Percentiles rank a stretch among this genome's conserved stretches.
phyloP scores from a whole-genome alignment of 2,113 vertebrate genomes.

The Amazona vittata region DNA sequence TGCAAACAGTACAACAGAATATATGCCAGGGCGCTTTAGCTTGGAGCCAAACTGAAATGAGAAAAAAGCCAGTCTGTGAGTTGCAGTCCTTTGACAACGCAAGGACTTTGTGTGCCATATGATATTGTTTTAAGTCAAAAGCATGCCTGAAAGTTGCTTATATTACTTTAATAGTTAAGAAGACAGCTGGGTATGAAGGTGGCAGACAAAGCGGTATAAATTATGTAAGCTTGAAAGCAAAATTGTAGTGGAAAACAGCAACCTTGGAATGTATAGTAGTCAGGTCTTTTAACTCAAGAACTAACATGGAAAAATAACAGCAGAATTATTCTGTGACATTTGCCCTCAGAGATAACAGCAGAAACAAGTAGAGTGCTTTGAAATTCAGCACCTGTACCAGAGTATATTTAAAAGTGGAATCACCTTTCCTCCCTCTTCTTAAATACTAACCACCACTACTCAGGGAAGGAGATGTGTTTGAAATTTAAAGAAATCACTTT shows the following conservation, averaged over 20 bases:
- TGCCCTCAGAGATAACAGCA: not conserved
- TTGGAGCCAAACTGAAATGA: slow-evolving; percentile 40
- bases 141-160: slow-evolving; percentile 41
- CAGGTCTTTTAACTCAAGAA: slow-evolving; percentile 20
- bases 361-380: slow-evolving; percentile 8
- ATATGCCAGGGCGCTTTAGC: not conserved
- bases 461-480: not conserved
- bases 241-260: slow-evolving; percentile 18
- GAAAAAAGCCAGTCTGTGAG: not conserved
- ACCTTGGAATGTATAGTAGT: slow-evolving; percentile 50
- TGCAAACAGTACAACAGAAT: not conserved
- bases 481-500: slow-evolving; percentile 4
- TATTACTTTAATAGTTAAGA: slow-evolving; percentile 66
- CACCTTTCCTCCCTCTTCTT: slow-evolving; percentile 12
- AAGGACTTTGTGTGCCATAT: not conserved
- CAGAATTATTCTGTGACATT: slow-evolving; percentile 50
- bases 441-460: not conserved
- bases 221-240: slow-evolving; percentile 58
- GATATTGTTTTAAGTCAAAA: slow-evolving; percentile 10
- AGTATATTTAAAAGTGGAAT: not conserved
- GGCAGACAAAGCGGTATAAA: slow-evolving; percentile 65
- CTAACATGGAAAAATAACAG: slow-evolving; percentile 30
- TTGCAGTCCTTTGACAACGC: slow-evolving; percentile 54
- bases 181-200: slow-evolving; percentile 39
- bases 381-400: slow-evolving; percentile 3